Conservation (phyloP, 2,797 vertebrate species). For the Hozukius guyotensis region DNA sequence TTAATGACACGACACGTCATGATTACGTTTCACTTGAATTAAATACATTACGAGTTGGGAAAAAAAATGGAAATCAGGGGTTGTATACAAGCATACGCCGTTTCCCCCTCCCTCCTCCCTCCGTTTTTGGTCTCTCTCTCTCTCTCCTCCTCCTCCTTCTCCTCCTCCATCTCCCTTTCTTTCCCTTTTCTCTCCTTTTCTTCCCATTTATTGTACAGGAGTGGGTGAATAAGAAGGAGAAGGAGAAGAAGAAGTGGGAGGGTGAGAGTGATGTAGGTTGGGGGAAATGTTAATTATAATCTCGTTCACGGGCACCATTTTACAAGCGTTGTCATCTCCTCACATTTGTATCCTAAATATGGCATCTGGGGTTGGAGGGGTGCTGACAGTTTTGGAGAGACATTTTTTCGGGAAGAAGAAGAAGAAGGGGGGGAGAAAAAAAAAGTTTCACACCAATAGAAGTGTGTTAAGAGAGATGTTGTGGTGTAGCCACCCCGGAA, state of each 20-base stretch:
- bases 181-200: conserved; percentile 67
- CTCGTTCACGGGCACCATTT: conserved; percentile 85
- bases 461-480: conserved; percentile 50
- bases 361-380: conserved; percentile 74
- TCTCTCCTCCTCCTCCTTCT: conserved; percentile 42
- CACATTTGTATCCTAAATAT: conserved; percentile 79
- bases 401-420: conserved; percentile 21
- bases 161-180: conserved; percentile 61
- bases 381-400: conserved; percentile 61
- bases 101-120: conserved; percentile 81
- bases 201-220: conserved; percentile 85
- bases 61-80: conserved; percentile 90
- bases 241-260: conserved; percentile 76
- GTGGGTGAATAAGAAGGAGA: conserved; percentile 75
- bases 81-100: conserved; percentile 90
- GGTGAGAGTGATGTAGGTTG: conserved; percentile 85
- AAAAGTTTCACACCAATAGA: conserved; percentile 56
- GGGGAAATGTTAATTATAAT: conserved; percentile 89
- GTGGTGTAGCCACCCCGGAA: conserved; percentile 61
- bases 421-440: neutral
- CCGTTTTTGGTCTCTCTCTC: conserved; percentile 70
- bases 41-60: conserved; percentile 90
- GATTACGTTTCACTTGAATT: conserved; percentile 91
- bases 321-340: conserved; percentile 81
- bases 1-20: conserved; percentile 91